Conservation (phyloP, 2,113 vertebrate species). For the Coryphaenoides rupestris region DNA sequence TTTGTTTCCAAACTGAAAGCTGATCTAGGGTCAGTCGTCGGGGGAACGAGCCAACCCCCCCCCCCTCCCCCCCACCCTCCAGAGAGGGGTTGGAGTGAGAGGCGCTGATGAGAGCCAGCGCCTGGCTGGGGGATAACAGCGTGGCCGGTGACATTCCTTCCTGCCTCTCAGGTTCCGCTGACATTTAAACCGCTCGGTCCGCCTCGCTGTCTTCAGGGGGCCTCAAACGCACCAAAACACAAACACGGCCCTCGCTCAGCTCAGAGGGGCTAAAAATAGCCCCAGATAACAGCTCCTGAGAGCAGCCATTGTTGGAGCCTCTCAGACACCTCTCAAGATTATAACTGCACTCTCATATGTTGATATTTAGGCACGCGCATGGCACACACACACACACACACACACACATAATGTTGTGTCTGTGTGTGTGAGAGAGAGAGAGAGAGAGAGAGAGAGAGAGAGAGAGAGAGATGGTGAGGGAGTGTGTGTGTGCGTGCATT, state of each 20-base stretch:
- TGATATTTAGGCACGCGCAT: background rate
- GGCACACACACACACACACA: background rate
- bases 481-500: too few species aligned
- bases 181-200: constrained; percentile 64
- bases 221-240: constrained; percentile 23
- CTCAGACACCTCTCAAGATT: constrained; percentile 41
- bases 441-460: too few species aligned
- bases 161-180: constrained; percentile 54
- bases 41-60: too few species aligned
- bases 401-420: too few species aligned
- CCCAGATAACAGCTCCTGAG: constrained; percentile 49
- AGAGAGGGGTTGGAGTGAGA: constrained; percentile 32
- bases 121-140: constrained; percentile 49
- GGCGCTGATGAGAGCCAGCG: constrained; percentile 38
- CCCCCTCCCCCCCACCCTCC: too few species aligned
- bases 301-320: constrained; percentile 43
- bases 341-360: too few species aligned
- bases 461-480: too few species aligned
- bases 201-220: constrained; percentile 47
- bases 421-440: constrained; percentile 9
- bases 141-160: constrained; percentile 45
- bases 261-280: constrained; percentile 55
- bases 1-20: constrained; percentile 27
- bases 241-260: constrained; percentile 60
- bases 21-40: constrained; percentile 18